phyloP scores from a whole-genome alignment of 2,888 invertebrate genomes.

The Holacanthella duospinosa region DNA sequence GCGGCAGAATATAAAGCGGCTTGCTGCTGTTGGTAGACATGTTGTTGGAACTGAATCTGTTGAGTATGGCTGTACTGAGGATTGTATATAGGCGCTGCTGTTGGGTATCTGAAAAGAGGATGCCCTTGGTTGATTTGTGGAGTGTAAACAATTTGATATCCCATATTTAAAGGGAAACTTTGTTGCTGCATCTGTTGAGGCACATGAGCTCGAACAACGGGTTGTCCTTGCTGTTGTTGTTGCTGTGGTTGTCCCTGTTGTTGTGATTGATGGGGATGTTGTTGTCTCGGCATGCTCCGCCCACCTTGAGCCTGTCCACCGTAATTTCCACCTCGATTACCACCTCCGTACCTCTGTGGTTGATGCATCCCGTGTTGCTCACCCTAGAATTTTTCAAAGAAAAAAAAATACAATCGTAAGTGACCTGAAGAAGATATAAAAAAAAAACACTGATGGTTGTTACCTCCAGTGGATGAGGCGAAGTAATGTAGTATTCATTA shows the following conservation, averaged over 20 bases:
- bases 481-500: not conserved
- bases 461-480: not conserved
- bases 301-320: constrained; percentile 2
- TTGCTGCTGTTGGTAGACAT: too few species aligned
- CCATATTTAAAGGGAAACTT: too few species aligned
- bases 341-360: constrained; percentile 9
- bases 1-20: too few species aligned
- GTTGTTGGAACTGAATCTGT: too few species aligned
- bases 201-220: not conserved
- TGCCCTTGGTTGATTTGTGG: too few species aligned
- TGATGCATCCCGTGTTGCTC: constrained; percentile 16
- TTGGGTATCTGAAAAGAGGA: too few species aligned
- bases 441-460: not conserved
- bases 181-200: not conserved
- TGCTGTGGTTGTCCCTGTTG: constrained; percentile 20
- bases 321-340: not conserved
- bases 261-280: constrained; percentile 13
- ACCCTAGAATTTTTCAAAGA: not conserved
- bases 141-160: too few species aligned
- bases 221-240: constrained; percentile 13
- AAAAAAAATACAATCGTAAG: not conserved
- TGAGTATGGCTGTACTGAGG: too few species aligned
- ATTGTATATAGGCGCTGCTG: too few species aligned
- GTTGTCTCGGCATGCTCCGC: constrained; percentile 10
- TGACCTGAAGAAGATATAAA: not conserved